Base-by-base conservation (phyloP, 2,113 vertebrate genomes). In the Rhynchomys soricoides region DNA sequence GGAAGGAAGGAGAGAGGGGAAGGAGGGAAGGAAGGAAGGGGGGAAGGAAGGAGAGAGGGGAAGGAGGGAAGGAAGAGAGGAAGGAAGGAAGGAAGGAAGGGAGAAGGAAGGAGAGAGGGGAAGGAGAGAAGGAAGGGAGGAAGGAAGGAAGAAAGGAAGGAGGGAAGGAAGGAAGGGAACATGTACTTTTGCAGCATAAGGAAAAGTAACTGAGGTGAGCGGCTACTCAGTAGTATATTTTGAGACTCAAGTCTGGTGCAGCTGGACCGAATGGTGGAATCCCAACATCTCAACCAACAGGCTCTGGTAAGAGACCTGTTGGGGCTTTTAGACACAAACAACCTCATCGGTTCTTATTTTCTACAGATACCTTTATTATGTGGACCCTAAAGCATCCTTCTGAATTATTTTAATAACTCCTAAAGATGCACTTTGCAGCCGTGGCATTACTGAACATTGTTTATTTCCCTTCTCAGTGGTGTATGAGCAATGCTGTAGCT, bases 391-490 rank as follows among this genome's bases (percentile, higher is more conserved):
- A 45, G 79, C 62, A 90, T 52, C 89, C 3, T 62, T 93, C 71
- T 4, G 66, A 93, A 86, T 77, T 93, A 74, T 94, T 77, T 96
- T 79, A 95, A 90, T 26, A 66, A 40, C 43, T 62, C 40, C 57
- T 64, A 77, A 55, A 92, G 43, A 78, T 22, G 55, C 40, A 70
- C 31, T 52, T 37, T 88, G 64, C 70, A 68, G 34, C 40, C 43
- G 62, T 5, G 24, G 57, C 79, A 94, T 90, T 55, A 74, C 48
- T 48, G 21, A 59, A 16, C 71, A 45, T 62, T 71, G 22, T 93
- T 90, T 86, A 48, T 86, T 95, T 95, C 95, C 71, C 79, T 83
- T 94, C 86, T 93, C 29, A 1, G 37, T 48, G 43, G 57, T 59
- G 24, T 92, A 75, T 68, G 64, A 95, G 83, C 86, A 79, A 74